Evolutionary conservation across 1,140 invertebrate species (phyloP).

Genomic region (Drosophila oshimai): DNA sequence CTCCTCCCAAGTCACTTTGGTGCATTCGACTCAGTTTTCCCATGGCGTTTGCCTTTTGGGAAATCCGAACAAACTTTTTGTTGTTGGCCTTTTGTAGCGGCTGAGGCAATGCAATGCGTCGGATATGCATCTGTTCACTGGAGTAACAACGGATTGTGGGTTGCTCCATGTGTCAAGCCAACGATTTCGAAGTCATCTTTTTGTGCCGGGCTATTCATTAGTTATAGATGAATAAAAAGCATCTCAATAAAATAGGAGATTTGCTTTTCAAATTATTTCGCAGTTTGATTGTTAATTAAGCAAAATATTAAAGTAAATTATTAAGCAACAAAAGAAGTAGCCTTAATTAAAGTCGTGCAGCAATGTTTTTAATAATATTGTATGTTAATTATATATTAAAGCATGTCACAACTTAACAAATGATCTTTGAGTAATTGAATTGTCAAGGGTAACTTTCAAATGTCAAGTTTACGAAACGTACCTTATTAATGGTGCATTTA

Average conservation of each 20-base stretch:
- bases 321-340: too few relatives aligned
- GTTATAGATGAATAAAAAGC: background rate
- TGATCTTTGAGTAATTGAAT: background rate
- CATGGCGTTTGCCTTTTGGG: constrained; percentile 34
- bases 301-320: background rate
- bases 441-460: constrained; percentile 12
- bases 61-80: constrained; percentile 27
- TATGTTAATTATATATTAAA: background rate
- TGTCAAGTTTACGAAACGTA: background rate
- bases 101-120: constrained; percentile 31
- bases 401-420: background rate
- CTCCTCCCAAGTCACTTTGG: constrained; percentile 8
- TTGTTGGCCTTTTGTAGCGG: constrained; percentile 7
- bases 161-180: constrained; percentile 22
- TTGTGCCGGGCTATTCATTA: constrained; percentile 7
- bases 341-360: too few relatives aligned
- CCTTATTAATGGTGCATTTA: constrained; percentile 38
- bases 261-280: too few relatives aligned
- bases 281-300: too few relatives aligned
- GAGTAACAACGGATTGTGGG: constrained; percentile 34
- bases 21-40: constrained; percentile 35
- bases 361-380: background rate
- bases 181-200: constrained; percentile 25
- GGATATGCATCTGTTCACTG: constrained; percentile 33
- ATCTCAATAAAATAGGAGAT: background rate